These are phyloP conservation scores for Tipula vernalis DNA, from an alignment of 2,888 invertebrate genomes.

Conservation along the genomic window DNA sequence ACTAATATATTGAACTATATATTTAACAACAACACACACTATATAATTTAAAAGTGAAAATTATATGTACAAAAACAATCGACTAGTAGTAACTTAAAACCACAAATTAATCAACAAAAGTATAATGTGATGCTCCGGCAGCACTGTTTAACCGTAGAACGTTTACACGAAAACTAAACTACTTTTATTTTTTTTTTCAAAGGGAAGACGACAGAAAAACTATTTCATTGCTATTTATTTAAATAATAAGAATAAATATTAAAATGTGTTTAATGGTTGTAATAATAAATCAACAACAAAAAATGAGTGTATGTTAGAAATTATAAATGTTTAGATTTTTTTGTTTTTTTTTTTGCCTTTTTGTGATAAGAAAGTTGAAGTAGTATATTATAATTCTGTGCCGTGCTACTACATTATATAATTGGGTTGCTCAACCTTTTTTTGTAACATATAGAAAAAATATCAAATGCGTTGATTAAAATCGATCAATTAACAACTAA, in stretches of 20 bases:
- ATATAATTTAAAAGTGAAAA: neutral
- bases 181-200: neutral
- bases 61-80: neutral
- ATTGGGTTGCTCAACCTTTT: neutral
- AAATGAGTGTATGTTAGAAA: neutral
- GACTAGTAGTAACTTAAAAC: neutral
- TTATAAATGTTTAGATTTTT: neutral
- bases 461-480: too few species aligned
- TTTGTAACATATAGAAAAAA: neutral
- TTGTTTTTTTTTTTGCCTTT: neutral
- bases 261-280: neutral
- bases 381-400: neutral
- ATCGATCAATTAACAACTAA: too few species aligned
- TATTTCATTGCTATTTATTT: neutral
- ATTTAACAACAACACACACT: neutral
- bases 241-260: constrained; percentile 4
- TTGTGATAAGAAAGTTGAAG: neutral
- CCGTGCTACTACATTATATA: neutral
- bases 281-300: neutral
- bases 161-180: neutral
- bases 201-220: neutral
- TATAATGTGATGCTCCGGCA: neutral
- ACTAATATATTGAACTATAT: neutral
- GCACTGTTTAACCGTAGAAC: neutral
- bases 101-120: neutral